Percentiles rank a stretch among this genome's conserved stretches.
These are phyloP conservation scores for Xanthia icteritia DNA, from an alignment of 2,888 invertebrate species.

Conservation along the genomic window DNA sequence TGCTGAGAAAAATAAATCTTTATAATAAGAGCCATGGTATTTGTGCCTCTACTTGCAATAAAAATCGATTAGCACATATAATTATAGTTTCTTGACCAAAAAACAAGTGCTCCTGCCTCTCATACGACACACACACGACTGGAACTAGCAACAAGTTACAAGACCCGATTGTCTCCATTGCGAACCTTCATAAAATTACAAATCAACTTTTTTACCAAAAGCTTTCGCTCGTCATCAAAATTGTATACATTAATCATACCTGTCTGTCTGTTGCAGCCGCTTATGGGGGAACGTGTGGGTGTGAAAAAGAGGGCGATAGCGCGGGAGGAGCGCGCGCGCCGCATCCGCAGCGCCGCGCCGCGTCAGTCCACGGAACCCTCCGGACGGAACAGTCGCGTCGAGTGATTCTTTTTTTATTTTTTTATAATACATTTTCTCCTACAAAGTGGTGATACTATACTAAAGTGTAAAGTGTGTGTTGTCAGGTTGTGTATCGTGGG, in stretches of 20 bases:
- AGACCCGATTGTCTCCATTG: slow-evolving; percentile 62
- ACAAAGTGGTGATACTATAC: slow-evolving; percentile 20
- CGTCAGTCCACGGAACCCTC: slow-evolving; percentile 76
- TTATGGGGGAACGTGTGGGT: not conserved
- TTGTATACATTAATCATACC: slow-evolving; percentile 74
- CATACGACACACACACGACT: slow-evolving; percentile 37
- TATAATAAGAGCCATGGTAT: slow-evolving; percentile 8
- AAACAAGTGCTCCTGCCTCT: slow-evolving; percentile 41
- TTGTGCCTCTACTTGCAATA: slow-evolving; percentile 21
- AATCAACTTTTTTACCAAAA: slow-evolving; percentile 75
- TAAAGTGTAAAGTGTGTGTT: slow-evolving; percentile 53
- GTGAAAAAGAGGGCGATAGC: slow-evolving; percentile 38
- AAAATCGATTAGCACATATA: slow-evolving; percentile 43
- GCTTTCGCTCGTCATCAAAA: slow-evolving; percentile 74
- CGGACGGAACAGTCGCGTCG: slow-evolving; percentile 61
- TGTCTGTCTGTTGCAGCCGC: slow-evolving; percentile 69
- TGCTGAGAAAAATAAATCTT: not conserved
- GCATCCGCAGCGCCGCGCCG: slow-evolving; percentile 68
- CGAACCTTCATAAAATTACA: slow-evolving; percentile 70
- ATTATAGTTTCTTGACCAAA: slow-evolving; percentile 41
- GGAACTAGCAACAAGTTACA: slow-evolving; percentile 38
- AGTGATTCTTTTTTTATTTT: slow-evolving; percentile 10
- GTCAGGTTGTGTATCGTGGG: slow-evolving; percentile 33
- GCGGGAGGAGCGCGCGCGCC: slow-evolving; percentile 66
- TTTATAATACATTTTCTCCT: not conserved